phyloP scores from a whole-genome alignment of 2,888 invertebrate species.

The Harpalus rufipes region DNA sequence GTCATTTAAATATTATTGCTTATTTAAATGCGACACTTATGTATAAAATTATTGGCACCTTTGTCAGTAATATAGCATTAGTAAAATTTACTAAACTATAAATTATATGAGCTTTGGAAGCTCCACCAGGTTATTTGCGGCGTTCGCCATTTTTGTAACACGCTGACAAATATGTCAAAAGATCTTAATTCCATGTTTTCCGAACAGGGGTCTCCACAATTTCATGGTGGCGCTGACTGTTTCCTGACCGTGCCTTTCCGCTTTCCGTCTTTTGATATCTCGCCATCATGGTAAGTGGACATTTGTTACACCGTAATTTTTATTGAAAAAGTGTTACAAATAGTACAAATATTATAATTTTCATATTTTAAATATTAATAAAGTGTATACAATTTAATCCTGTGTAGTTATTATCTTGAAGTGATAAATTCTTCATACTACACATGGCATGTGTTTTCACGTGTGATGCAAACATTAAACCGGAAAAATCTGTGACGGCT shows the following conservation, averaged over 20 bases:
- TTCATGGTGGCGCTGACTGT: constrained; percentile 57
- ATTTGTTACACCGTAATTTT: constrained; percentile 58
- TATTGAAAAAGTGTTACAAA: constrained; percentile 35
- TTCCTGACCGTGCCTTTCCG: constrained; percentile 71
- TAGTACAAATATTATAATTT: constrained; percentile 1
- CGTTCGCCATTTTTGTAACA: constrained; percentile 65
- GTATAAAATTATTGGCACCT: constrained; percentile 55
- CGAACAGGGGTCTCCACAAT: constrained; percentile 13
- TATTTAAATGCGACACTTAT: constrained; percentile 15
- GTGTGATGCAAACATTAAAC: constrained; percentile 70
- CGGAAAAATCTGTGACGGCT: constrained; percentile 73
- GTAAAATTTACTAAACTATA: constrained; percentile 6
- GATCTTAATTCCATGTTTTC: constrained; percentile 26
- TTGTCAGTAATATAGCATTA: constrained; percentile 31
- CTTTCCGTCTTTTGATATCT: constrained; percentile 74
- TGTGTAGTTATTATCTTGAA: not conserved
- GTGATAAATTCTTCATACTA: constrained; percentile 33
- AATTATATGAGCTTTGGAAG: constrained; percentile 59
- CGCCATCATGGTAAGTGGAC: constrained; percentile 76
- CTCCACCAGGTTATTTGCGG: constrained; percentile 52
- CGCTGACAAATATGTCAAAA: constrained; percentile 63
- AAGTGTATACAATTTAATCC: not conserved
- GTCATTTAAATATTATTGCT: not conserved
- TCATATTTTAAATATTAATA: not conserved
- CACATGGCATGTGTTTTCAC: constrained; percentile 64